Conservation (phyloP, 2,888 invertebrate species). For the Caenorhabditis panamensis region DNA sequence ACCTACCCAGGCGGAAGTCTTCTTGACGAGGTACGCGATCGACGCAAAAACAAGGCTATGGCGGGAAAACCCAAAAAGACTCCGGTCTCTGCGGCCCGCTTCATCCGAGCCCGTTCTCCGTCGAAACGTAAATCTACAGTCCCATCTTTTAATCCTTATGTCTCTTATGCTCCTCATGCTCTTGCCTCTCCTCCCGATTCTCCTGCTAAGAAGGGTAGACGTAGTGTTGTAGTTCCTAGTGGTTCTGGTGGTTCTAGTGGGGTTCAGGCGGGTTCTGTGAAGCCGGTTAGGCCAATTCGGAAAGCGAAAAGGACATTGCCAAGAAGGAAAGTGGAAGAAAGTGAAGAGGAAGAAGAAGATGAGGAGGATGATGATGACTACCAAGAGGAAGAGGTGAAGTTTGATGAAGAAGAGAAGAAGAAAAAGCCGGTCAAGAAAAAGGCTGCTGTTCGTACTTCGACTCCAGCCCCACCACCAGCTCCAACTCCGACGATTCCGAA, state of each 20-base stretch:
- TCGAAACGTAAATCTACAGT: conserved; percentile 47
- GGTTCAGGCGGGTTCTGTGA: neutral
- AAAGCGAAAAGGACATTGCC: neutral
- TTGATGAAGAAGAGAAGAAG: neutral
- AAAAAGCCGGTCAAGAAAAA: conserved; percentile 8
- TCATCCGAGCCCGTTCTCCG: conserved; percentile 38
- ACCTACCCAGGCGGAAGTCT: conserved; percentile 59
- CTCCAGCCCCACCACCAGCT: no score
- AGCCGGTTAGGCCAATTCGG: neutral
- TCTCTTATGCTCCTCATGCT: conserved; percentile 49
- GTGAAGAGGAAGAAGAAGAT: conserved; percentile 2
- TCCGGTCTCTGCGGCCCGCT: neutral
- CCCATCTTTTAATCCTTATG: conserved; percentile 41
- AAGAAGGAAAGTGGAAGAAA: neutral
- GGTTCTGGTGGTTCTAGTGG: conserved; percentile 6
- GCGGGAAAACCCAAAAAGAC: conserved; percentile 7
- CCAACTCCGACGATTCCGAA: neutral
- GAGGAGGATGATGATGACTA: conserved; percentile 3
- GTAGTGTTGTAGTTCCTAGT: conserved; percentile 1
- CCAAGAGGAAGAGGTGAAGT: neutral
- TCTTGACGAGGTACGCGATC: conserved; percentile 70
- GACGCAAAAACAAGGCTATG: conserved; percentile 25
- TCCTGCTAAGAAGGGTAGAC: conserved; percentile 22
- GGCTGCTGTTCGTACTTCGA: conserved; percentile 5
- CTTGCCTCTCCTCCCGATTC: conserved; percentile 53